Base-by-base conservation (phyloP, 1,140 invertebrate species). In the Drosophila fuyamai region DNA sequence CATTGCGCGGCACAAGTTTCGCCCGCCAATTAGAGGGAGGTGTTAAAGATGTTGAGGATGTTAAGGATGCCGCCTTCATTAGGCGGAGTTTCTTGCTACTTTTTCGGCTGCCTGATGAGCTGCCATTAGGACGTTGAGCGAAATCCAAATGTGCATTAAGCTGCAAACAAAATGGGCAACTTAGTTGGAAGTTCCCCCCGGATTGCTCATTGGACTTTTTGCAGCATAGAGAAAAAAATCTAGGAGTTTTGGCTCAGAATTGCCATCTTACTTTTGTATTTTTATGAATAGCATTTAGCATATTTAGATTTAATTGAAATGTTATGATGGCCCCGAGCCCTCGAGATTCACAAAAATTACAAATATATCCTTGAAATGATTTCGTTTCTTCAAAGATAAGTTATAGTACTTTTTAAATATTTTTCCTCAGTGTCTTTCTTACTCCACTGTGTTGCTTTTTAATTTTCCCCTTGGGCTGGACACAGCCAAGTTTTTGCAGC, bases 101-200 rank as follows among this genome's bases (percentile, higher is more conserved):
- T 44, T 57, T 62, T 54, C 29, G 38, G 38, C 61, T 47, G 43
- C 56, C 72, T 81, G 78, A 71, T 76, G 78, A 79, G 80, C 63
- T 71, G 70, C 62, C 81, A 79, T 84, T 84, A 83, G 79, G 68
- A 54, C 75, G 51, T 51, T 76, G 53, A 58, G 50, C 73, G 72
- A 76, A 76, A 76, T 76, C 73, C 76, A 76, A 76, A 77, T 77
- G 73, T 68, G 53, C 75, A 78, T 70, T 70, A 78, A 77, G 74
- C 56, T 65, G 50, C 75, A 55, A 78, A 48, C 56, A 56, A 61
- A 77, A 78, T 78, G 57, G 53, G 74, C 74, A 77, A 77, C 75
- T 76, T 60, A 68, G 73, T 77, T 76, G 61, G 13, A 32, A 35
- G 41, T 48, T 14, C 36, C 27, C 16, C 48, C 9, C 32, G 65